Evolutionary conservation across 2,113 vertebrate species (phyloP).

Genomic region (Nyctereutes procyonoides): DNA sequence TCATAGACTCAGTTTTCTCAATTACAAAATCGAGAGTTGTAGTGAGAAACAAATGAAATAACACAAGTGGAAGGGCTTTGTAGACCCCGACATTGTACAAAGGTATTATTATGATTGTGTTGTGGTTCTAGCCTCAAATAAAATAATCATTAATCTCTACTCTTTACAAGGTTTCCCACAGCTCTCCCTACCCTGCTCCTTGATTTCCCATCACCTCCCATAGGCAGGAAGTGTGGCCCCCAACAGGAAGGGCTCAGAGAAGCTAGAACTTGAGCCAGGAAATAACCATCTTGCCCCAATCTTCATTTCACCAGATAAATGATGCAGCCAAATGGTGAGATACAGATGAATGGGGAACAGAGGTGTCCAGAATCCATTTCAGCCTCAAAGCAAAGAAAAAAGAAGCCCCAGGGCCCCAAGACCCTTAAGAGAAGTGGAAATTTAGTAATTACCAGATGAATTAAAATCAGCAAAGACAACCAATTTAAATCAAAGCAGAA

Average conservation of each 20-base stretch:
- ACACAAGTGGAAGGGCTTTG: conserved; percentile 26
- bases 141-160: conserved; percentile 62
- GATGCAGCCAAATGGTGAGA: conserved; percentile 70
- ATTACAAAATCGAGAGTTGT: conserved; percentile 55
- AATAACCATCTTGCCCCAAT: conserved; percentile 75
- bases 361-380: conserved; percentile 41
- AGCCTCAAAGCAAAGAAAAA: conserved; percentile 46
- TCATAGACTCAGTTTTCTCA: conserved; percentile 62
- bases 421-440: conserved; percentile 31
- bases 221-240: conserved; percentile 75
- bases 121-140: conserved; percentile 57
- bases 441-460: conserved; percentile 53
- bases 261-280: conserved; percentile 67
- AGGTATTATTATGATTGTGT: conserved; percentile 53
- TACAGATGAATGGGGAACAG: neutral
- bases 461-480: conserved; percentile 64
- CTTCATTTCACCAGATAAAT: conserved; percentile 72
- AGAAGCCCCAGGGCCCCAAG: neutral
- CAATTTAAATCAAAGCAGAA: conserved; percentile 62
- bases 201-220: conserved; percentile 72
- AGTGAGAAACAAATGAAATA: conserved; percentile 64
- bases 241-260: conserved; percentile 78
- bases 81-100: conserved; percentile 23
- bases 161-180: conserved; percentile 63
- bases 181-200: conserved; percentile 52